phyloP scores from a whole-genome alignment of 2,797 vertebrate genomes.

The Lithobates pipiens region DNA sequence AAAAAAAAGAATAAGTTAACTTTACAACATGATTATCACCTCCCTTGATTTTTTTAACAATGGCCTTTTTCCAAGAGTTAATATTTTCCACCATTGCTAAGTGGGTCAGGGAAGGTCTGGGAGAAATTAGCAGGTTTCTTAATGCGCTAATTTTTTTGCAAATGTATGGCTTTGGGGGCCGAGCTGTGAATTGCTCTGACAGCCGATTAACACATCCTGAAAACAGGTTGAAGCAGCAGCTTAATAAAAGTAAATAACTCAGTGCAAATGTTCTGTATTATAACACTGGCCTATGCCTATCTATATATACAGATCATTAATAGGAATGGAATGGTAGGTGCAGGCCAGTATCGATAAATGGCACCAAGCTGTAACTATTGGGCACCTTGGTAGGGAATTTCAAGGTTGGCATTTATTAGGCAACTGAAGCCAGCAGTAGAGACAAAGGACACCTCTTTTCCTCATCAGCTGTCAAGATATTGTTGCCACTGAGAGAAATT shows the following conservation, averaged over 20 bases:
- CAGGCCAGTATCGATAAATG: background rate
- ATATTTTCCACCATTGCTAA: conserved; percentile 20
- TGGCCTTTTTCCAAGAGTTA: conserved; percentile 24
- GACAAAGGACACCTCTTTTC: no score
- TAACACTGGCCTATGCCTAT: background rate
- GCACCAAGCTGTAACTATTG: background rate
- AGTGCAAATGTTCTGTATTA: background rate
- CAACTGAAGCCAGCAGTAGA: no score
- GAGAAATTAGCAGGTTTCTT: conserved; percentile 42
- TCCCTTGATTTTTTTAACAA: background rate
- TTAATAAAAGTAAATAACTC: conserved; percentile 1
- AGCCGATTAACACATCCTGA: conserved; percentile 22
- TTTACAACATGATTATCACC: background rate
- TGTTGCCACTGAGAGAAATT: no score
- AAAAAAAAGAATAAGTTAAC: background rate
- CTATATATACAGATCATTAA: background rate
- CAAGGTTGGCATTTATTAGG: background rate
- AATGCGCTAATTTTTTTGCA: conserved; percentile 40
- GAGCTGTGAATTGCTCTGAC: conserved; percentile 38
- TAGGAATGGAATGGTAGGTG: background rate
- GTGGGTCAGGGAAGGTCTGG: conserved; percentile 20
- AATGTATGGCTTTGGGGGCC: conserved; percentile 27
- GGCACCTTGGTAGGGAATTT: background rate
- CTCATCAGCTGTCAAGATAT: no score
- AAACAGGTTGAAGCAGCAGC: background rate